Evolutionary conservation across 2,797 vertebrate species (phyloP), one percentile per base, ranked within the genome.

Genomic region (Miichthys miiuy): DNA sequence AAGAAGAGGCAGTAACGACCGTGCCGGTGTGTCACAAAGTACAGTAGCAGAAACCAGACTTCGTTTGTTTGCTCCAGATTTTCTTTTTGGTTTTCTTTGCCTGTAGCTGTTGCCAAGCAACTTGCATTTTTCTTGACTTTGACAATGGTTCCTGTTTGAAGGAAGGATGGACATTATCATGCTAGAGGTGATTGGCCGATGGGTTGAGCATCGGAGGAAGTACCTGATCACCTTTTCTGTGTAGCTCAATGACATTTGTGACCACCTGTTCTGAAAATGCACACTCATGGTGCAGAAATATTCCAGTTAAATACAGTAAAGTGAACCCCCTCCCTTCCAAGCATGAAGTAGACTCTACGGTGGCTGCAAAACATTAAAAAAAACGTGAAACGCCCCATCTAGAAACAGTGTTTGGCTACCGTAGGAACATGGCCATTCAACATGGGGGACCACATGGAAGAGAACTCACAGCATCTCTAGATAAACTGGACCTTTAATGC

Each of bases 31-130:
- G 56, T 60, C 68, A 12, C 52, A 27, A 18, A 65, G 63, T 34
- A 34, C 34, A 34, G 30, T 10, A 30, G 56, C 55, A 48, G 17
- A 52, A 72, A 20, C 60, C 70, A 81, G 72, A 74, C 68, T 64
- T 68, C 9, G 48, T 78, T 81, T 81, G 48, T 77, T 60, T 72
- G 46, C 60, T 79, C 21, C 30, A 21, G 27, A 75, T 79, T 84
- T 79, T 25, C 46, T 64, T 18, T 5, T 7, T 50, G 50, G 27
- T 57, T 70, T 10, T 47, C 16, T 70, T 68, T 13, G 30, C 48
- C 25, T 5, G 4, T 14, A 58, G 73, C 73, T 80, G 87, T 90
- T 86, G 85, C 88, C 82, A 90, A 78, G 87, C 86, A 91, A 88
- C 87, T 81, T 76, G 66, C n/a, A 63, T 12, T 60, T 80, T 20